Conservation (phyloP, 2,888 invertebrate species). For the Cantharis flavilabris region DNA sequence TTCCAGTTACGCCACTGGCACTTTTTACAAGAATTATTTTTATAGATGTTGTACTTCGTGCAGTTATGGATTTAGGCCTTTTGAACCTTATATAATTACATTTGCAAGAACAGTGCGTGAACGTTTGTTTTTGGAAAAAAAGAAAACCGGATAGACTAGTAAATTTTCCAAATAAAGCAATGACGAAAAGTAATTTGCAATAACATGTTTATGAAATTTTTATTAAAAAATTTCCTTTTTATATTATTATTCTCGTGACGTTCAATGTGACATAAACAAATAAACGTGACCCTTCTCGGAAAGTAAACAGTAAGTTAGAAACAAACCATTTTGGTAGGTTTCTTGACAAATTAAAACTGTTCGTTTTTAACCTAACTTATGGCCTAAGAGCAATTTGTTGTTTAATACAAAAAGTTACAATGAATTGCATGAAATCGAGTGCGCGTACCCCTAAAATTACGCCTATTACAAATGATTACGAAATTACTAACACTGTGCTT, state of each 20-base stretch:
- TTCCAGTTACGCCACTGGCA: too few relatives aligned
- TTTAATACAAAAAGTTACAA: constrained; percentile 10
- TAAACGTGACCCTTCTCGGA: not conserved
- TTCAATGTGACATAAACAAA: not conserved
- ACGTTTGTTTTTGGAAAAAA: too few relatives aligned
- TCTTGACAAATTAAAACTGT: not conserved
- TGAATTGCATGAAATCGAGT: constrained; percentile 43
- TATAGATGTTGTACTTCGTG: too few relatives aligned
- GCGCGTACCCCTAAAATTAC: constrained; percentile 71
- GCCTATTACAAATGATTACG: constrained; percentile 87
- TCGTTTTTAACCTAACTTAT: constrained; percentile 1
- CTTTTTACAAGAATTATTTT: too few relatives aligned
- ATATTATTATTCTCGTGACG: not conserved
- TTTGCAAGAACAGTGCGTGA: too few relatives aligned
- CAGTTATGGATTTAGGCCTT: too few relatives aligned
- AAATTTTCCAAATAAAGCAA: not conserved
- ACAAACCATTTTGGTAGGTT: not conserved
- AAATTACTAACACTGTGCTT: constrained; percentile 89
- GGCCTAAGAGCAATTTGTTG: constrained; percentile 2
- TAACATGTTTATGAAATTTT: not conserved
- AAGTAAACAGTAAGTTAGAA: not conserved
- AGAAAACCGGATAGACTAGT: not conserved
- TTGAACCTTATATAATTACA: too few relatives aligned
- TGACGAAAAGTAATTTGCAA: not conserved
- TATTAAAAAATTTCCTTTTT: not conserved